phyloP scores from a whole-genome alignment of 2,888 invertebrate species.

The Oscheius sp. region DNA sequence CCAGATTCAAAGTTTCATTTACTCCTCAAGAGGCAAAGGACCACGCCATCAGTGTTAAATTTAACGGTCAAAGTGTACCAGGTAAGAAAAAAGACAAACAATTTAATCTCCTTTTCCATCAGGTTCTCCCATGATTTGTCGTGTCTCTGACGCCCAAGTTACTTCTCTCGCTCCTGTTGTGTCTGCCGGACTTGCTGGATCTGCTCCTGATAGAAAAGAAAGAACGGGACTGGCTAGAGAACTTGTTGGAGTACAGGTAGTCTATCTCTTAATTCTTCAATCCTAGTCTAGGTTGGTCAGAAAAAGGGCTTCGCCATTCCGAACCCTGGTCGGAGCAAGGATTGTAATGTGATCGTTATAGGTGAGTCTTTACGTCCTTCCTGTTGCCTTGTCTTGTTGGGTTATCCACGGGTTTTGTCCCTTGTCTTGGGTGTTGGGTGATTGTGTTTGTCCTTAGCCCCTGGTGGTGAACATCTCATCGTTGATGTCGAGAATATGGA shows the following conservation, averaged over 20 bases:
- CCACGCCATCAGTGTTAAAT: conserved; percentile 88
- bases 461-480: conserved; percentile 54
- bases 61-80: conserved; percentile 74
- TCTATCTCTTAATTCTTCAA: neutral
- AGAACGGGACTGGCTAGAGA: conserved; percentile 45
- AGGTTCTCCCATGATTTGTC: conserved; percentile 36
- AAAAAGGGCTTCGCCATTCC: conserved; percentile 68
- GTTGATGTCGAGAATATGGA: conserved; percentile 55
- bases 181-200: conserved; percentile 23
- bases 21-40: conserved; percentile 91
- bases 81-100: too few relatives aligned
- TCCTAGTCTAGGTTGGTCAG: conserved; percentile 58
- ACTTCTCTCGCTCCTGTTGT: conserved; percentile 30
- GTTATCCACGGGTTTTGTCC: conserved; percentile 31
- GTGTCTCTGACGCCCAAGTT: conserved; percentile 33
- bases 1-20: conserved; percentile 89
- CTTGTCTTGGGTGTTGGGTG: conserved; percentile 11
- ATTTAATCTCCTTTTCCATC: too few relatives aligned
- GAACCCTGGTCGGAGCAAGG: conserved; percentile 55
- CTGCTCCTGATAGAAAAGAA: conserved; percentile 29
- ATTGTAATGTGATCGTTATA: conserved; percentile 69
- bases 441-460: conserved; percentile 49
- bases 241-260: conserved; percentile 42
- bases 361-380: conserved; percentile 50
- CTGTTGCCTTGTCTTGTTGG: conserved; percentile 13